Percentiles rank a stretch among this genome's conserved stretches.
Conservation (phyloP, 1,140 invertebrate species). For the Cotesia vestalis region DNA sequence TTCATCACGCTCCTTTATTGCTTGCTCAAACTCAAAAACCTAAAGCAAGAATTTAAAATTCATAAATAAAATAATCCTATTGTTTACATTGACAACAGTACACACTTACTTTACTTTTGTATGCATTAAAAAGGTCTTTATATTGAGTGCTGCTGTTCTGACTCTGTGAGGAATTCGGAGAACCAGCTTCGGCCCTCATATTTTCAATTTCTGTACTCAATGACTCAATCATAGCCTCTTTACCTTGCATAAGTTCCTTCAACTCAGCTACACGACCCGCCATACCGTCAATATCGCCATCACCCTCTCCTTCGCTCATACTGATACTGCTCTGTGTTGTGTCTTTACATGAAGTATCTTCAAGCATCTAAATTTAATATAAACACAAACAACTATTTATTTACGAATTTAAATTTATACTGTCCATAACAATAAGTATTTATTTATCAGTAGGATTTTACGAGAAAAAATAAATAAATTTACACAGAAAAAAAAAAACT, state of each 20-base stretch:
- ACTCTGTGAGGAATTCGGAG: conserved; percentile 61
- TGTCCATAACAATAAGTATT: too few species aligned
- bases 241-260: conserved; percentile 57
- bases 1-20: conserved; percentile 56
- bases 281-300: conserved; percentile 60
- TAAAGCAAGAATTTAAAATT: conserved; percentile 36
- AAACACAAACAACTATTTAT: neutral
- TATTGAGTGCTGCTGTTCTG: conserved; percentile 55
- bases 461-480: conserved; percentile 1
- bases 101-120: conserved; percentile 54
- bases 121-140: conserved; percentile 53
- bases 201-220: conserved; percentile 61
- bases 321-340: conserved; percentile 57
- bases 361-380: conserved; percentile 43
- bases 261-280: conserved; percentile 58
- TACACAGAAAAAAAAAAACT: too few species aligned
- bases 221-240: conserved; percentile 57
- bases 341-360: conserved; percentile 52
- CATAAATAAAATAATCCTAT: neutral
- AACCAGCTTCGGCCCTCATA: conserved; percentile 55
- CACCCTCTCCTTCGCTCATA: conserved; percentile 63
- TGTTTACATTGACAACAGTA: conserved; percentile 8
- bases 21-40: conserved; percentile 59
- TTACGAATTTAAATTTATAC: neutral
- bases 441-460: too few species aligned